Percentiles rank a stretch among this genome's conserved stretches.
phyloP scores from a whole-genome alignment of 2,888 invertebrate genomes.

The Chloroclystis v-ata region DNA sequence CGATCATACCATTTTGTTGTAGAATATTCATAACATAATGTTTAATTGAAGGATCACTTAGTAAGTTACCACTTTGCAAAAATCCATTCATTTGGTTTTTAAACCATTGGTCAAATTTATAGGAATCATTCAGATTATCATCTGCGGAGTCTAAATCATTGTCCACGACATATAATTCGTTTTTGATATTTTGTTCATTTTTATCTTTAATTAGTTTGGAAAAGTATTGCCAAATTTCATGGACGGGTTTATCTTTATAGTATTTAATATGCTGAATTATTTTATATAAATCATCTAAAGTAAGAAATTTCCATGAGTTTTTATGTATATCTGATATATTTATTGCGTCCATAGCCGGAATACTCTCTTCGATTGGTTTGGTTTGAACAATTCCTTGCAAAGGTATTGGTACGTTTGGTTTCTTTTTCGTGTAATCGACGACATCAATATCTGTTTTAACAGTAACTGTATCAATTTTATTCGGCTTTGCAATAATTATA shows the following conservation, averaged over 20 bases:
- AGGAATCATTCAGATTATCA: background rate
- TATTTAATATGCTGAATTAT: background rate
- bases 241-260: background rate
- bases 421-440: no score
- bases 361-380: no score
- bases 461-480: no score
- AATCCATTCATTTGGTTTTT: background rate
- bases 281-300: background rate
- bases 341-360: no score
- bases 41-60: background rate
- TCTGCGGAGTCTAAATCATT: background rate
- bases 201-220: background rate
- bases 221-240: background rate
- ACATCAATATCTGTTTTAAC: no score
- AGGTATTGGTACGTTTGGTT: no score
- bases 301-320: background rate
- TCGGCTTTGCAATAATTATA: no score
- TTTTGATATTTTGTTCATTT: no score
- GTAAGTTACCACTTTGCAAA: background rate
- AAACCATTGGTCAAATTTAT: background rate
- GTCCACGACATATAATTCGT: no score
- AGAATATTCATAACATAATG: slow-evolving; percentile 39
- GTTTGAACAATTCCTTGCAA: no score
- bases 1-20: slow-evolving; percentile 36
- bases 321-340: background rate